Conservation (phyloP, 2,113 vertebrate species). For the Sus scrofa region DNA sequence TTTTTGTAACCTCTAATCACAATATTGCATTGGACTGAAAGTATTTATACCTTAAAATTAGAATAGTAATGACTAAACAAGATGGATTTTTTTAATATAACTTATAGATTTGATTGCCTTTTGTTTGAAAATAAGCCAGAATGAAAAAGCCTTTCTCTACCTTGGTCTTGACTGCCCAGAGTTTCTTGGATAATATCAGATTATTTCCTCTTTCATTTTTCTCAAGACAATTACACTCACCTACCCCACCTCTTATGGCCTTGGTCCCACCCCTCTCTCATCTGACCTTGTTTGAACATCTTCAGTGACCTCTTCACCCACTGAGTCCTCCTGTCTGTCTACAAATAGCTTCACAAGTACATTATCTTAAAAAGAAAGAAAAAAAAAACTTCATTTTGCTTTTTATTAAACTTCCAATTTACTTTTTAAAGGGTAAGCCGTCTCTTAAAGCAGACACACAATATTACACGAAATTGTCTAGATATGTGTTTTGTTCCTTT, state of each 20-base stretch:
- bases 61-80: background rate
- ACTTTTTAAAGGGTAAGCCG: background rate
- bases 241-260: background rate
- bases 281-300: background rate
- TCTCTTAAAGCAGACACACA: background rate
- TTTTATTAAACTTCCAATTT: background rate
- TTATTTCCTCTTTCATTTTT: background rate
- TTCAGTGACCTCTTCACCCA: background rate
- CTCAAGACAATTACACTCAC: background rate
- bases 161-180: background rate
- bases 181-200: background rate
- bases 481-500: background rate
- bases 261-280: background rate
- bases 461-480: background rate
- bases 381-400: background rate
- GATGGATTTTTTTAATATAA: background rate
- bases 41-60: slow-evolving; percentile 28
- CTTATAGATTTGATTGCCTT: background rate
- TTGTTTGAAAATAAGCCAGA: slow-evolving; percentile 33
- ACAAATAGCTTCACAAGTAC: background rate
- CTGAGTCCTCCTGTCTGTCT: background rate
- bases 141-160: background rate
- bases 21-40: slow-evolving; percentile 25
- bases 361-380: background rate
- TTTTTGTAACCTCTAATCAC: background rate